Evolutionary conservation across 2,888 invertebrate species (phyloP).

Genomic region (Hyalella azteca): DNA sequence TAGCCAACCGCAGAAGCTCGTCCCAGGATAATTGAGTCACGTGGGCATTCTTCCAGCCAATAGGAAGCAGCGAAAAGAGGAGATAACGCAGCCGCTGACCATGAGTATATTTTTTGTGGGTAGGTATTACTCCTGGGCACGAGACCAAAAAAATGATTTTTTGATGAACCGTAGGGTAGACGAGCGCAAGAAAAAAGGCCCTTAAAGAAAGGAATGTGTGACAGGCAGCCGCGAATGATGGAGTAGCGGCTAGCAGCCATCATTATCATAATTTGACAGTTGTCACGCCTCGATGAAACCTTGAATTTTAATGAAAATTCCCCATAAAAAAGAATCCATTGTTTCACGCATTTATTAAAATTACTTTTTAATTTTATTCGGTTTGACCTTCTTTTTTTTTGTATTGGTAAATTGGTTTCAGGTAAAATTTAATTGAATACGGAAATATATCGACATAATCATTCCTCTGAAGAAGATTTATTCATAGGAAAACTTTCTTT

Average conservation of each 20-base stretch:
- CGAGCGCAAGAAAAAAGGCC: constrained; percentile 8
- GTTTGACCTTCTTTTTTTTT: too few relatives aligned
- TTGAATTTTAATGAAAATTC: too few relatives aligned
- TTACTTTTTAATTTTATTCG: too few relatives aligned
- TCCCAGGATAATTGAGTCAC: constrained; percentile 32
- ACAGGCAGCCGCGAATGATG: not conserved
- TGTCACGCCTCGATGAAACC: too few relatives aligned
- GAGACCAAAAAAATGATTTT: constrained; percentile 17
- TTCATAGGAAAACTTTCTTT: too few relatives aligned
- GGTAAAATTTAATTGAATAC: too few relatives aligned
- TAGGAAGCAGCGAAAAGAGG: not conserved
- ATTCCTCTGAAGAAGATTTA: too few relatives aligned
- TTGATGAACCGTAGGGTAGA: not conserved
- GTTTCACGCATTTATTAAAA: too few relatives aligned
- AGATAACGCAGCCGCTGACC: not conserved
- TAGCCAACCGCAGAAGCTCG: constrained; percentile 14
- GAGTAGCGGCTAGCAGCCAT: not conserved
- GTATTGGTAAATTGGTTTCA: too few relatives aligned
- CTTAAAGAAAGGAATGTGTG: not conserved
- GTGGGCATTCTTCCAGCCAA: not conserved
- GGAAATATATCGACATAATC: too few relatives aligned
- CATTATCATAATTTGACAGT: constrained; percentile 5
- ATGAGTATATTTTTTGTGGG: not conserved
- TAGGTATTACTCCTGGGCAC: constrained; percentile 21
- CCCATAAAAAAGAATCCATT: too few relatives aligned